phyloP scores from a whole-genome alignment of 2,888 invertebrate genomes.

The Allolobophora icterica region DNA sequence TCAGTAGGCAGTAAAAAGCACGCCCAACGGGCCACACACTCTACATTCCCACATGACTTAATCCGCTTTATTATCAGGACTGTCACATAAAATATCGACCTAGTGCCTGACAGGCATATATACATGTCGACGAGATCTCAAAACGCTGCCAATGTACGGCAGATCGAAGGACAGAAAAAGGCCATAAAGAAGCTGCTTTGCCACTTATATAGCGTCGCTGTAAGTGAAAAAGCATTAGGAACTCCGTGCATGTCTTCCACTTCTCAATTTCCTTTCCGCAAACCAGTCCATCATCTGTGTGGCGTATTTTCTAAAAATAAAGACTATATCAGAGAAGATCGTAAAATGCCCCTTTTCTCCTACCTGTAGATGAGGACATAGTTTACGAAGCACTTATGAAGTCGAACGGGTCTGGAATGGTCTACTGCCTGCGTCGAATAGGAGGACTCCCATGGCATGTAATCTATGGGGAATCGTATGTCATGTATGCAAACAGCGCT shows the following conservation, averaged over 20 bases:
- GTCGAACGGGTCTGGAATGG: background rate
- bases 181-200: background rate
- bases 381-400: background rate
- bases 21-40: background rate
- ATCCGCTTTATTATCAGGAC: background rate
- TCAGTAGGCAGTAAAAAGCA: background rate
- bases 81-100: background rate
- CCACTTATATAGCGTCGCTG: too few species aligned
- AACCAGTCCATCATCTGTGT: background rate
- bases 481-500: background rate
- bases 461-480: background rate
- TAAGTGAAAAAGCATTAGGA: too few species aligned
- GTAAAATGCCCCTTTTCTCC: background rate
- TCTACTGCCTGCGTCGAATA: background rate
- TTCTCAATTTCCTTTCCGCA: background rate
- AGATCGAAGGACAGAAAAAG: background rate
- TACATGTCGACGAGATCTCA: background rate
- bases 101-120: background rate
- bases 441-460: background rate
- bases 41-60: slow-evolving; percentile 1
- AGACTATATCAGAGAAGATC: background rate
- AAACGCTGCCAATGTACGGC: background rate
- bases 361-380: background rate
- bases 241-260: too few species aligned
- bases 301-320: background rate